Evolutionary conservation across 1,140 invertebrate species (phyloP), one percentile per base, ranked within the genome.

Genomic region (Drosophila sturtevanti): DNA sequence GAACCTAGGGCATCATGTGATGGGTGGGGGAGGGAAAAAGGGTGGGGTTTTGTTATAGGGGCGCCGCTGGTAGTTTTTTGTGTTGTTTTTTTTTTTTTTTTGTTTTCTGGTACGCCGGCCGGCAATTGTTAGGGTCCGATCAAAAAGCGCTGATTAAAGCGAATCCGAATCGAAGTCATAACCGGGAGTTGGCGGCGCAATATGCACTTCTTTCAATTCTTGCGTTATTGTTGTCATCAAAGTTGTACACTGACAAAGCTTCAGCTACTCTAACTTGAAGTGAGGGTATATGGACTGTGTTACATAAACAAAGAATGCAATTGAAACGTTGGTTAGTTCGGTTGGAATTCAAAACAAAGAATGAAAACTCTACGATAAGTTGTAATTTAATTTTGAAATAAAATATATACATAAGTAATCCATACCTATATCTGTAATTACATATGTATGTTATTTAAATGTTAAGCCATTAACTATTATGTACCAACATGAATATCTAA

Each of bases 131-230:
- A 66, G 71, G 62, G 1, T 75, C 64, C 68, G 81, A 68, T 85
- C 81, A 64, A 84, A 82, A 84, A 84, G 74, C 80, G 81, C 80
- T 84, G 80, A 84, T 84, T 85, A 80, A 84, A 72, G 80, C 81
- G 79, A 77, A 72, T 79, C 68, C 31, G 59, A 61, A 27, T 14
- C 11, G 37, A 21, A 55, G 52, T 55, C 58, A 3, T 31, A 18
- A 14, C 14, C 14, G 54, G 37, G 65, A 59, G 67, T 35, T 22
- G 35, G 31, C 55, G 66, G 72, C 75, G 70, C 75, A 78, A 79
- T 84, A 84, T 84, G 63, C 80, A 75, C 68, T 63, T 51, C 41
- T 48, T 48, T 48, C 48, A 63, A 41, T 70, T 84, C 76, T 66
- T 67, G 68, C 68, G 68, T 72, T 64, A 68, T 84, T 85, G 63